These are phyloP conservation scores for Scomber colias DNA, from an alignment of 2,113 vertebrate species.

Conservation along the genomic window DNA sequence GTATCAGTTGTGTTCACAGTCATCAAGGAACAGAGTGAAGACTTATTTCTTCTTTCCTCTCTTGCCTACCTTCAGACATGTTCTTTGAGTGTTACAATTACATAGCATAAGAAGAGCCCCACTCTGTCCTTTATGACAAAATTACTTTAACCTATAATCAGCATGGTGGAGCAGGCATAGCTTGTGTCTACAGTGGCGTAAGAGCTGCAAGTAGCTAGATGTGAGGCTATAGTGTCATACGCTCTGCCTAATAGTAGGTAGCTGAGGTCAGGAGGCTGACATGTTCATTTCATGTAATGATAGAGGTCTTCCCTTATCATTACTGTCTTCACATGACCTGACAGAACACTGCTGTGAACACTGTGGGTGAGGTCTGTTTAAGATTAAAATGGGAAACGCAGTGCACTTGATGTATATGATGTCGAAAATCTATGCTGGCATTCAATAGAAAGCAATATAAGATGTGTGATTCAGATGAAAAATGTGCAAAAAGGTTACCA, in stretches of 20 bases:
- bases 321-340: constrained; percentile 38
- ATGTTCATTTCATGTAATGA: constrained; percentile 55
- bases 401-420: not conserved
- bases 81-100: constrained; percentile 43
- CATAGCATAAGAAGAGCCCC: constrained; percentile 14
- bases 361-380: not conserved
- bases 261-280: constrained; percentile 43
- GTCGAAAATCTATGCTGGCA: not conserved
- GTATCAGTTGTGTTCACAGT: constrained; percentile 75
- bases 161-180: constrained; percentile 19
- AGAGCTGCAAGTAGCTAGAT: not conserved
- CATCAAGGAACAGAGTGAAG: constrained; percentile 48
- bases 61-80: constrained; percentile 20
- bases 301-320: constrained; percentile 40
- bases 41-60: not conserved
- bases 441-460: not conserved
- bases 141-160: constrained; percentile 62
- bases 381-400: not conserved
- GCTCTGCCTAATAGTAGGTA: constrained; percentile 16
- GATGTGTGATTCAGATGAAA: not conserved
- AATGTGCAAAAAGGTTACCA: not conserved
- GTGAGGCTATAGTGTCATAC: constrained; percentile 18
- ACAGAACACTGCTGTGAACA: constrained; percentile 17
- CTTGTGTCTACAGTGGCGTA: constrained; percentile 18
- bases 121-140: constrained; percentile 40